Percentiles rank a stretch among this genome's conserved stretches.
phyloP scores from a whole-genome alignment of 2,113 vertebrate species.

The Albula goreensis region DNA sequence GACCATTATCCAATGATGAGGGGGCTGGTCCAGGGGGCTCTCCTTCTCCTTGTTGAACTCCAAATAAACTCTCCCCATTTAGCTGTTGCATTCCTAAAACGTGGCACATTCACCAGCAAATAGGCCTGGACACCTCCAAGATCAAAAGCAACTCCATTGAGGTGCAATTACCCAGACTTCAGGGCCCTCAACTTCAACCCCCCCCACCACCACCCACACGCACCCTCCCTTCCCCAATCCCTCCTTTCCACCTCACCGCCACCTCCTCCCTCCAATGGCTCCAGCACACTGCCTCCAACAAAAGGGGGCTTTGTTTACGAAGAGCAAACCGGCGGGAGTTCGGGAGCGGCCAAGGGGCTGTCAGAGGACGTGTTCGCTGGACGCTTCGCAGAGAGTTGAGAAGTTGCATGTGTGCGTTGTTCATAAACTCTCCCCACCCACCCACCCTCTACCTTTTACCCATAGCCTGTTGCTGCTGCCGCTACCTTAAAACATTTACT shows the following conservation, averaged over 20 bases:
- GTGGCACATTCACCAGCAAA: conserved; percentile 69
- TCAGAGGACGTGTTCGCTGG: conserved; percentile 69
- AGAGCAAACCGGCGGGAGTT: conserved; percentile 57
- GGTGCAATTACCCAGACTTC: conserved; percentile 75
- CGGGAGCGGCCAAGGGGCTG: conserved; percentile 58
- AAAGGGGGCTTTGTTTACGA: conserved; percentile 74
- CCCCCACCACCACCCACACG: conserved; percentile 62
- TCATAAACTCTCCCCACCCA: conserved; percentile 65
- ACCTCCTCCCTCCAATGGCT: conserved; percentile 64
- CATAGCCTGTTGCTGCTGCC: neutral
- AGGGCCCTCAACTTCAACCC: conserved; percentile 46
- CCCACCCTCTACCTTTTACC: conserved; percentile 46
- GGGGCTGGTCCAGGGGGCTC: neutral
- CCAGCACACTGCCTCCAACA: conserved; percentile 68
- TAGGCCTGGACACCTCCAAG: conserved; percentile 73
- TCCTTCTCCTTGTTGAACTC: conserved; percentile 32
- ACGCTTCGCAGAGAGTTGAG: conserved; percentile 65
- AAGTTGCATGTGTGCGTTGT: conserved; percentile 67
- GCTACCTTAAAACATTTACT: neutral
- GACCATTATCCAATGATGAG: conserved; percentile 15
- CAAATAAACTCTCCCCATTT: conserved; percentile 51
- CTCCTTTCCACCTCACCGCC: conserved; percentile 30
- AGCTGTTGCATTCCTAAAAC: conserved; percentile 65
- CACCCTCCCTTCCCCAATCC: neutral
- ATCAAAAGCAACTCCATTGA: conserved; percentile 76